Conservation (phyloP, 2,888 invertebrate genomes). For the Salpingus planirostris region DNA sequence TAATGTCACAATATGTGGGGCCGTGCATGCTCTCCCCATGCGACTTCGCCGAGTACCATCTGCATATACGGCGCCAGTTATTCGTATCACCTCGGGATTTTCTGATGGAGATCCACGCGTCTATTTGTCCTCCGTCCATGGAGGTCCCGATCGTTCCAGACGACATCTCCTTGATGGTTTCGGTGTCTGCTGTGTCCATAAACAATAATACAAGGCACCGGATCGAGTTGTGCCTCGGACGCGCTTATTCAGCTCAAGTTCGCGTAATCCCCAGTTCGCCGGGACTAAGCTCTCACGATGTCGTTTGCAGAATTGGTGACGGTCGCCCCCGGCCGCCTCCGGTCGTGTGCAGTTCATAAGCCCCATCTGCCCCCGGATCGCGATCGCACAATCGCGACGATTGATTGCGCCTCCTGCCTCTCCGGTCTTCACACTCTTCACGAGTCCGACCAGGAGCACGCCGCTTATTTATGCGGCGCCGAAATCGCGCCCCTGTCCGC, state of each 20-base stretch:
- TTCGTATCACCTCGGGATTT: too few species aligned
- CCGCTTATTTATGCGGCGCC: constrained; percentile 18
- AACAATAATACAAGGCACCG: constrained; percentile 3
- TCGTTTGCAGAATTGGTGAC: constrained; percentile 10
- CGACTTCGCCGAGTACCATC: too few species aligned
- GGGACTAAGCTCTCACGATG: constrained; percentile 12
- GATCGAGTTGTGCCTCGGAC: constrained; percentile 5
- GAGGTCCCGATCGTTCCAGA: too few species aligned
- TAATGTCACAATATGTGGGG: too few species aligned
- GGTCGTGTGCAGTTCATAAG: constrained; percentile 2
- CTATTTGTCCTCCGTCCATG: too few species aligned
- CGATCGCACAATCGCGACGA: constrained; percentile 10
- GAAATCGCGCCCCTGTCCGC: constrained; percentile 10
- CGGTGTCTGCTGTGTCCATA: not conserved
- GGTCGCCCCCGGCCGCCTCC: constrained; percentile 2
- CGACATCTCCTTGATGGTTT: too few species aligned
- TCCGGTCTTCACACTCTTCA: constrained; percentile 6
- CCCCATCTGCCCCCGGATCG: constrained; percentile 4
- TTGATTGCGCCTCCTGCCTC: constrained; percentile 10
- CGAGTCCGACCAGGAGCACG: too few species aligned
- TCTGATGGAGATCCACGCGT: too few species aligned
- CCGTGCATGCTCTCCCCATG: too few species aligned
- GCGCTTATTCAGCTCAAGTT: constrained; percentile 17
- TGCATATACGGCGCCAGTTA: too few species aligned
- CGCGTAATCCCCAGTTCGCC: constrained; percentile 16